Conservation (phyloP, 2,113 vertebrate genomes). For the Struthio camelus region DNA sequence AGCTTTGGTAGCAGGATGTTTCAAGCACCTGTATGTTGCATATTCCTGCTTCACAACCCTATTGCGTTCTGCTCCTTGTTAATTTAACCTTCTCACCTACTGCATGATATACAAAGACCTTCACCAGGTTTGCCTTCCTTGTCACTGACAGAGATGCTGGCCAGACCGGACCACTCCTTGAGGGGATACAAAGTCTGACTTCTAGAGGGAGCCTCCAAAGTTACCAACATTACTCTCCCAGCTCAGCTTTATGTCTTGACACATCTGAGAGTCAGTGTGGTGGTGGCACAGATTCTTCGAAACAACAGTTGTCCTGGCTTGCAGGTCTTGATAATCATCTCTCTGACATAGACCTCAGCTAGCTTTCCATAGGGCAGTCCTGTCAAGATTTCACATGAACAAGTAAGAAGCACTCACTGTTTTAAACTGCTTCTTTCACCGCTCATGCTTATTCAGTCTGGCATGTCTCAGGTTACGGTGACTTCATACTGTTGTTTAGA, state of each 20-base stretch:
- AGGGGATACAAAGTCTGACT: not conserved
- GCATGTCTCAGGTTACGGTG: not conserved
- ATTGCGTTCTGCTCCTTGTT: not conserved
- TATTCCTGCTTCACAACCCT: not conserved
- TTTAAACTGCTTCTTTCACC: not conserved
- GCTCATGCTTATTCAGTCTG: not conserved
- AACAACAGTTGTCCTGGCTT: not conserved
- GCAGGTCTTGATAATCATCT: constrained; percentile 31
- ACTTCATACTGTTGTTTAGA: not conserved
- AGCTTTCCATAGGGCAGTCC: not conserved
- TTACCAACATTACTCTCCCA: not conserved
- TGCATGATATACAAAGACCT: not conserved
- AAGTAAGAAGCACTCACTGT: not conserved
- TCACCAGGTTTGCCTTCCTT: not conserved
- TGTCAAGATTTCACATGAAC: accelerated
- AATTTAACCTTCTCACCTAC: not conserved
- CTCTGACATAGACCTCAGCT: not conserved
- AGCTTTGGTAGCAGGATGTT: not conserved
- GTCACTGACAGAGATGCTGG: not conserved
- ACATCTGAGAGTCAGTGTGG: constrained; percentile 28
- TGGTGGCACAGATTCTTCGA: constrained; percentile 32
- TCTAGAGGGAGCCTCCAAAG: not conserved
- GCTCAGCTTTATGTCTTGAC: constrained; percentile 24
- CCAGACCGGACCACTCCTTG: not conserved
- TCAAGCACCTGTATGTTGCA: not conserved